These are phyloP conservation scores for Ophraella communa DNA, from an alignment of 2,888 invertebrate species.

Conservation along the genomic window DNA sequence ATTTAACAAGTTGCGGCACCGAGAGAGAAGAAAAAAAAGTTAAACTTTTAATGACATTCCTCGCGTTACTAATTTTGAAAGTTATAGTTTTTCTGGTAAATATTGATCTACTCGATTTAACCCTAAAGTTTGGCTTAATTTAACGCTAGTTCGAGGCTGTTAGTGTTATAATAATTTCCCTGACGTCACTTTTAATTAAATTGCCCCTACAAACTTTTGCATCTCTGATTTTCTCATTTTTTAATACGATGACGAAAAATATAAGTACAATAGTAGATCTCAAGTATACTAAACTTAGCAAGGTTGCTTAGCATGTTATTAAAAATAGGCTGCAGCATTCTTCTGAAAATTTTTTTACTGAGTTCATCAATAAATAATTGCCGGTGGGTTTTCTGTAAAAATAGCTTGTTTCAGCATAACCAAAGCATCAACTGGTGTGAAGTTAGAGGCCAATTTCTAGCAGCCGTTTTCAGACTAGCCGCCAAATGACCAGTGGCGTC, in stretches of 20 bases:
- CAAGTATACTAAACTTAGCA: too few relatives aligned
- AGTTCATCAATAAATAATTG: too few relatives aligned
- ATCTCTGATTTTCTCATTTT: neutral
- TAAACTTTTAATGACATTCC: constrained; percentile 19
- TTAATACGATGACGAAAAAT: neutral
- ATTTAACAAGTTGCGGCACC: constrained; percentile 21
- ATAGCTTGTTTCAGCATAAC: too few relatives aligned
- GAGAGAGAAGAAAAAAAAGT: constrained; percentile 19
- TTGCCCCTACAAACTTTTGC: neutral
- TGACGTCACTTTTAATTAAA: neutral
- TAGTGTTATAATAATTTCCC: neutral
- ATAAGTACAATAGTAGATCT: too few relatives aligned
- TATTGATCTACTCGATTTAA: neutral
- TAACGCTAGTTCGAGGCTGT: neutral
- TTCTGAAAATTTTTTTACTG: too few relatives aligned
- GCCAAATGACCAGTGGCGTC: too few relatives aligned
- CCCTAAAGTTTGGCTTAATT: neutral
- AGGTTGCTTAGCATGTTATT: too few relatives aligned
- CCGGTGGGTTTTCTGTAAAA: too few relatives aligned
- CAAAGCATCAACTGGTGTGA: too few relatives aligned
- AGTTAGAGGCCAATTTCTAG: too few relatives aligned
- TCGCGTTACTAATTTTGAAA: constrained; percentile 8
- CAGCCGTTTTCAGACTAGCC: too few relatives aligned
- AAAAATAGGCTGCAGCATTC: too few relatives aligned
- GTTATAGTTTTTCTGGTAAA: constrained; percentile 1